Evolutionary conservation across 2,888 invertebrate genomes (phyloP), one percentile per base, ranked within the genome.

Genomic region (Papilio demoleus): DNA sequence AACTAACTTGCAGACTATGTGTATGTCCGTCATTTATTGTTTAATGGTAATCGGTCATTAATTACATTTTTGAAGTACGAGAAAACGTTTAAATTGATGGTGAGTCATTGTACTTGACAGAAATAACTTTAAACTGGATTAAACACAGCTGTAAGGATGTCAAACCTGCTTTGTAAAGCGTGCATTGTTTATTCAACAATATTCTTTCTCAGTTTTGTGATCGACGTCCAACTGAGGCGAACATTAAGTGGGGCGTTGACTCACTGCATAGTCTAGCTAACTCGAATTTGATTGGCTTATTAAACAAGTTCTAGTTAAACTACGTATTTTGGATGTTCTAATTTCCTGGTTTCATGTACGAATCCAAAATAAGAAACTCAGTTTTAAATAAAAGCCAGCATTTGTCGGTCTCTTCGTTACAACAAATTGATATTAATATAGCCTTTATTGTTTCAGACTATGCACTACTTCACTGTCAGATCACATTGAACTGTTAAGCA

Each of bases 131-230:
- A 45, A 65, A 56, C 58, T 59, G 45, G 59, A 66, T 34, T 66
- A 34, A 45, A 34, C 22, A 66, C 65, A 66, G 65, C 58, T 66
- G 59, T 59, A 19, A n/a, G 47, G 65, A 59, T 45, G 59, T 36
- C 9, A 17, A 22, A 45, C 65, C 36, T 45, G 58, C 22, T 58
- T 47, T 4, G 31, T 53, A 27, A 27, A 42, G 31, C 31, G 38
- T 59, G 36, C 36, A 66, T 58, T 66, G 59, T 66, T 31, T 58
- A 45, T 59, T n/a, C 45, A 59, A 58, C 6, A 5, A 53, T 50
- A 19, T 22, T 45, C 45, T 47, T 66, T 59, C 45, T 59, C 36
- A 45, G n/a, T 42, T 47, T 66, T 66, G 56, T 66, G 36, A 24
- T 59, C 36, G 45, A 45, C 45, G 24, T 36, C 34, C 34, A 59